These are phyloP conservation scores for Cathartes aura DNA, from an alignment of 2,113 vertebrate species.

Conservation along the genomic window DNA sequence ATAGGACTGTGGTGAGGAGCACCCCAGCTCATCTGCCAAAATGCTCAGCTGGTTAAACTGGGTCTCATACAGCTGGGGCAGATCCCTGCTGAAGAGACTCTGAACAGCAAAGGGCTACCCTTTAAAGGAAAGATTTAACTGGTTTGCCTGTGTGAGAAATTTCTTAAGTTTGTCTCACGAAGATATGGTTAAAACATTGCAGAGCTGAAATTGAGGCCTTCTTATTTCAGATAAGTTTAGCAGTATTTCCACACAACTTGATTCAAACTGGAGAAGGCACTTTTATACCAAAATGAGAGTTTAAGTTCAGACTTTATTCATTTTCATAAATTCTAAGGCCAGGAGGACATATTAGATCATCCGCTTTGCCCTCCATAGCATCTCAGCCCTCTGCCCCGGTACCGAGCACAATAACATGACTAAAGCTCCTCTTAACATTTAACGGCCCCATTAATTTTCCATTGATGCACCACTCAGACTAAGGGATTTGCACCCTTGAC, in stretches of 20 bases:
- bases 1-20: not conserved
- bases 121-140: not conserved
- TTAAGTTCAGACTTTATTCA: not conserved
- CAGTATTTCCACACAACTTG: not conserved
- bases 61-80: not conserved
- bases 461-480: not conserved
- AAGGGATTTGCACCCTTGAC: slow-evolving; percentile 44
- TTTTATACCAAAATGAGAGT: not conserved
- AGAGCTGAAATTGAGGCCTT: not conserved
- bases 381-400: not conserved
- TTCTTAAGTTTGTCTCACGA: not conserved
- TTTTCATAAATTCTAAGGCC: slow-evolving; percentile 2
- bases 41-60: not conserved
- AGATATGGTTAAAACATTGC: not conserved
- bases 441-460: slow-evolving; percentile 46
- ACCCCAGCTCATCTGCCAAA: not conserved
- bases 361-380: not conserved
- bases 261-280: not conserved
- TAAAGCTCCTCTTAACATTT: slow-evolving; percentile 47
- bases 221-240: not conserved
- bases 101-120: not conserved
- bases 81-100: not conserved
- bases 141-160: not conserved
- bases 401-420: not conserved
- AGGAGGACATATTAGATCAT: slow-evolving; percentile 4